Conservation (phyloP, 1,140 invertebrate genomes). For the Agraylea sexmaculata region DNA sequence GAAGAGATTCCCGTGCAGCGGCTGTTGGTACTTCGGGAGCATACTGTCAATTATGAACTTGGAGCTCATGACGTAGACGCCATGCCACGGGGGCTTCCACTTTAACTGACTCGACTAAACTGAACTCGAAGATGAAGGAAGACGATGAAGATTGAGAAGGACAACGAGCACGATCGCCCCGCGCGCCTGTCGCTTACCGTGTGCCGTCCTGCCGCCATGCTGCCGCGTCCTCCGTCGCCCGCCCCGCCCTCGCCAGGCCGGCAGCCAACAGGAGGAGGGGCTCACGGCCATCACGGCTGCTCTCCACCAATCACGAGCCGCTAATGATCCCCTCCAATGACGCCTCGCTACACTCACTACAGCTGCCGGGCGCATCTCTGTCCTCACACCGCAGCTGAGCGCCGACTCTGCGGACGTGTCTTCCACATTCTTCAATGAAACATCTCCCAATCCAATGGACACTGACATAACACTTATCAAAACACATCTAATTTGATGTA, state of each 20-base stretch:
- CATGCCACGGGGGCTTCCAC: conserved; percentile 22
- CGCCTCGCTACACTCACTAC: too few species aligned
- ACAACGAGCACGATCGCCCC: conserved; percentile 29
- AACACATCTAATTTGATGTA: too few species aligned
- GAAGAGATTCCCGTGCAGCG: conserved; percentile 41
- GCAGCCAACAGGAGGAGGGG: conserved; percentile 37
- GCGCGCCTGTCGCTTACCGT: conserved; percentile 34
- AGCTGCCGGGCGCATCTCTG: too few species aligned
- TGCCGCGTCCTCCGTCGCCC: conserved; percentile 12
- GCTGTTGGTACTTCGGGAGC: conserved; percentile 80
- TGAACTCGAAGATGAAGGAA: conserved; percentile 3
- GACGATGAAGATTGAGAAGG: too few species aligned
- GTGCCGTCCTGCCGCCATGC: conserved; percentile 22
- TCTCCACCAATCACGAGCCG: conserved; percentile 19
- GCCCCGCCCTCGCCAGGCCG: conserved; percentile 23
- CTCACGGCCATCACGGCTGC: conserved; percentile 30
- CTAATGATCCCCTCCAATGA: conserved; percentile 27
- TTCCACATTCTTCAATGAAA: too few species aligned
- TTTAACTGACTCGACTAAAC: background rate
- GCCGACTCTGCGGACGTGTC: too few species aligned
- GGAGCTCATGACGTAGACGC: conserved; percentile 73
- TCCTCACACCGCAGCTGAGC: too few species aligned
- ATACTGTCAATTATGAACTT: conserved; percentile 96
- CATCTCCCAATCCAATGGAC: too few species aligned
- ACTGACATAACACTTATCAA: too few species aligned